Evolutionary conservation across 2,888 invertebrate species (phyloP), one percentile per base, ranked within the genome.

Genomic region (Listrodromus nycthemerus): DNA sequence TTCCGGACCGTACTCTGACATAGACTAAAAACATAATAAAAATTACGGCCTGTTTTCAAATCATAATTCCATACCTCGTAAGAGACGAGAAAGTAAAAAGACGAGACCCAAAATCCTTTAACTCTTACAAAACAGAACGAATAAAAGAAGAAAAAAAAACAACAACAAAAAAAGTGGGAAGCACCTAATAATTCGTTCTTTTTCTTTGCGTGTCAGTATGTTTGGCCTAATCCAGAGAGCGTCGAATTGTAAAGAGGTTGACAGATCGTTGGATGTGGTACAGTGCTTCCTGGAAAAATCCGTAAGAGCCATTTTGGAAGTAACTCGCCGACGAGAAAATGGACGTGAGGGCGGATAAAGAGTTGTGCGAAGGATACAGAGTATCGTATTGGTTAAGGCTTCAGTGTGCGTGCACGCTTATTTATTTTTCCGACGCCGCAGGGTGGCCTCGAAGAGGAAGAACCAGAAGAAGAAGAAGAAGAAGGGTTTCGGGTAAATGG

Each of bases 401-500:
- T 45, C 5, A 30, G 55, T 77, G 30, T 67, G 52, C 58, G 41
- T 45, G 67, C 63, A 33, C 13, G 48, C 55, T 75, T 69, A 66
- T 70, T 75, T 70, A 65, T 79, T 70, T 79, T 75, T 41, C 78
- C 30, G 45, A 48, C 10, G 24, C 33, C 19, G 27, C 27, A 19
- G 74, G 27, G 41, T 13, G 67, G 74, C 30, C 21, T n/a, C 45
- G 24, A 41, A 73, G 69, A 63, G 45, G 69, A 50, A 61, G 65
- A 33, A 50, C 50, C 16, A 65, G 75, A 65, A 45, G 37, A 52
- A 21, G 45, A 70, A 37, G 66, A 61, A 69, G 45, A 73, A 77
- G 27, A 65, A 45, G 75, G 58, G 65, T 65, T 79, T 65, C 71
- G 50, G 66, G 70, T 80, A 83, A 83, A 83, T 83, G 83, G 83